phyloP scores from a whole-genome alignment of 2,113 vertebrate species.

The Osmerus mordax region DNA sequence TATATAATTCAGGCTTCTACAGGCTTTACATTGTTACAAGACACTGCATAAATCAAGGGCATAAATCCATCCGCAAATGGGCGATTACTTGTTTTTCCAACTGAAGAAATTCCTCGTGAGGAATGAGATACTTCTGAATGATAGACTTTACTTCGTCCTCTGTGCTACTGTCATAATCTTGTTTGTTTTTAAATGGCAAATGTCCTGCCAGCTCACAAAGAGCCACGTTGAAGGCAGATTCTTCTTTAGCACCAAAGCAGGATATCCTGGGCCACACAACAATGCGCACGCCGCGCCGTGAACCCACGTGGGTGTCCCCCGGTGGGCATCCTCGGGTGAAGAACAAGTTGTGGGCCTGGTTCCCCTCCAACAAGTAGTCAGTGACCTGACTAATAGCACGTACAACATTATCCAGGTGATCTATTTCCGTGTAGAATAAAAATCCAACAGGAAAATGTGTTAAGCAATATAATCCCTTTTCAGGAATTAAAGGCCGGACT shows the following conservation, averaged over 20 bases:
- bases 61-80: conserved; percentile 39
- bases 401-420: conserved; percentile 51
- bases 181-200: conserved; percentile 77
- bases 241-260: conserved; percentile 80
- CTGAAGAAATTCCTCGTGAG: conserved; percentile 62
- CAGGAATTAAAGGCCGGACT: conserved; percentile 62
- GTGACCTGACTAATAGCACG: conserved; percentile 70
- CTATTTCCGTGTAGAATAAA: conserved; percentile 73
- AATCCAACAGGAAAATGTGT: conserved; percentile 74
- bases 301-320: not conserved
- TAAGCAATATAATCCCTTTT: conserved; percentile 63
- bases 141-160: conserved; percentile 70
- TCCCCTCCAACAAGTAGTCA: conserved; percentile 66
- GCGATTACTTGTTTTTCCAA: conserved; percentile 68
- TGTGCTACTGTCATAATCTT: conserved; percentile 70
- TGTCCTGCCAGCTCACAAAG: conserved; percentile 90
- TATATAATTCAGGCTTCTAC: not conserved
- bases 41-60: too few species aligned
- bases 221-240: conserved; percentile 83
- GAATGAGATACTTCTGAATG: conserved; percentile 72
- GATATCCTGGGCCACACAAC: conserved; percentile 80
- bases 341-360: conserved; percentile 85
- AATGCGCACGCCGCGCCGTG: conserved; percentile 74
- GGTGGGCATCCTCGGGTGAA: conserved; percentile 79
- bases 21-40: not conserved